Evolutionary conservation across 2,113 vertebrate genomes (phyloP).

Genomic region (Turdus rufiventris): DNA sequence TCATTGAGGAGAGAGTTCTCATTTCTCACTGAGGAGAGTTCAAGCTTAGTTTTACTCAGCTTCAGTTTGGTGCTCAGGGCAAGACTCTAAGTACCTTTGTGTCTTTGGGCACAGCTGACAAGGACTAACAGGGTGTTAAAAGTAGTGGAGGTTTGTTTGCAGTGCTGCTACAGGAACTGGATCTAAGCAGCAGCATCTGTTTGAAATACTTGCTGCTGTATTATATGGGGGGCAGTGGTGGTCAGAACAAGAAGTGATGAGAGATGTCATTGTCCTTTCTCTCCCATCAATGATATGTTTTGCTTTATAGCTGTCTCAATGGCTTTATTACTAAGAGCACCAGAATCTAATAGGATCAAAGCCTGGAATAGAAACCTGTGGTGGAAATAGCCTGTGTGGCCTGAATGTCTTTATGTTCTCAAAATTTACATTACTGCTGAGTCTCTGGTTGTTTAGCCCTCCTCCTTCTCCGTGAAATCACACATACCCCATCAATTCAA

Average conservation of each 20-base stretch:
- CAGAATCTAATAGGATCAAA: background rate
- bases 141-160: background rate
- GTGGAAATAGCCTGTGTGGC: background rate
- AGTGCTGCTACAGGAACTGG: background rate
- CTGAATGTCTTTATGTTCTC: background rate
- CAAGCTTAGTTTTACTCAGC: background rate
- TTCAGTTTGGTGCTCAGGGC: background rate
- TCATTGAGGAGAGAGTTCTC: too few relatives aligned
- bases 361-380: background rate
- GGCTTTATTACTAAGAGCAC: background rate
- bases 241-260: background rate
- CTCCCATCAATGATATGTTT: background rate
- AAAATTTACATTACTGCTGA: accelerated
- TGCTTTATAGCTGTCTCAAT: background rate
- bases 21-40: background rate
- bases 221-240: background rate
- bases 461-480: background rate
- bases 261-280: background rate
- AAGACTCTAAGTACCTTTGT: accelerated
- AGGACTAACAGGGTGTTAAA: background rate
- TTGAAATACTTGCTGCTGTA: background rate
- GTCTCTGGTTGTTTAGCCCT: background rate
- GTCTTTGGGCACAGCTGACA: background rate
- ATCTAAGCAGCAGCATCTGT: background rate
- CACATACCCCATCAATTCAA: background rate